These are phyloP conservation scores for Philonicus albiceps DNA, from an alignment of 2,888 invertebrate species.

Conservation along the genomic window DNA sequence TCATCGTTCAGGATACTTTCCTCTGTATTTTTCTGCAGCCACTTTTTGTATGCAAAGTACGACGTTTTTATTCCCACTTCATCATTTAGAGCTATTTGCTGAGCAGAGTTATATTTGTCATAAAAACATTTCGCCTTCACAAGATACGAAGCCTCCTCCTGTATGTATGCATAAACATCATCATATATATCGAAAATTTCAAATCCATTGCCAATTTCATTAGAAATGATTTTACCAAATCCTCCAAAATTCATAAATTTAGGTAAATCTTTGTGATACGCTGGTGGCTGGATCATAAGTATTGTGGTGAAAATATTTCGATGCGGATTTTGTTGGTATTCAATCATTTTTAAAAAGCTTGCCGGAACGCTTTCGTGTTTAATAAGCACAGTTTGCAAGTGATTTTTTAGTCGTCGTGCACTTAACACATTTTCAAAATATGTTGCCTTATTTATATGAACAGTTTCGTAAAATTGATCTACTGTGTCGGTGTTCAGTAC, in stretches of 20 bases:
- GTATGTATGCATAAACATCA: neutral
- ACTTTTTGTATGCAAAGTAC: neutral
- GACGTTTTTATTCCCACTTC: neutral
- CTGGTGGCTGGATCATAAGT: neutral
- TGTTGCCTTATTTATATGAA: neutral
- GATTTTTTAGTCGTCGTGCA: neutral
- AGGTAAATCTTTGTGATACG: neutral
- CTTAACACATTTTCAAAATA: neutral
- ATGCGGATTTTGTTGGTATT: neutral
- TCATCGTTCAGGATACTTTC: neutral
- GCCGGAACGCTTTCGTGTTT: neutral
- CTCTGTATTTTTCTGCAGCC: neutral
- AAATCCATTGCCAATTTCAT: neutral
- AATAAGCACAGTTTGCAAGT: neutral
- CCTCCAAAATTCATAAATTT: neutral
- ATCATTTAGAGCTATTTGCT: neutral
- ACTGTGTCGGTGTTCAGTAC: neutral
- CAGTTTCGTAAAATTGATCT: neutral
- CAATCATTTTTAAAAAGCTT: neutral
- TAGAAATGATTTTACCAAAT: neutral
- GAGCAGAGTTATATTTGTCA: neutral
- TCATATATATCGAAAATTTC: neutral
- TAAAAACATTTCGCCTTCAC: neutral
- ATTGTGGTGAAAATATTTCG: neutral
- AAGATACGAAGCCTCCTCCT: too few relatives aligned